Evolutionary conservation across 2,888 invertebrate species (phyloP), one percentile per base, ranked within the genome.

Genomic region (Harmothoe impar): DNA sequence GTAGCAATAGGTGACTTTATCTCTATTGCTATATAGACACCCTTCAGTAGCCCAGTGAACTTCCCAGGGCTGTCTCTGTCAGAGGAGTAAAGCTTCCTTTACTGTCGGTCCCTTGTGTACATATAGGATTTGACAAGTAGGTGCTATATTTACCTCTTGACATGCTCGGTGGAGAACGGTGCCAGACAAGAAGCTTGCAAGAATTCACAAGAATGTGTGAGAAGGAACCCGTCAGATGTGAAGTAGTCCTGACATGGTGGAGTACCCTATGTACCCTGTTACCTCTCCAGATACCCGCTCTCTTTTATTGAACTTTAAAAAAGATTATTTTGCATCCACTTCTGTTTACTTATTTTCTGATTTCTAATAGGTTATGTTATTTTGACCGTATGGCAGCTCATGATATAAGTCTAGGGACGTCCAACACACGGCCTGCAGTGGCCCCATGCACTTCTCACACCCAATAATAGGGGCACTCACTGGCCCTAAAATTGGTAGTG

Each of bases 111-210:
- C 72, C 29, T 72, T 72, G 72, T 72, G 72, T 72, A 72, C 25
- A 72, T 72, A 72, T 25, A 29, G 72, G 72, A 72, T 17, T 72
- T 72, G 72, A 29, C 72, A 72, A 72, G 72, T 72, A 72, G 72
- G 72, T 29, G 29, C 25, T 29, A 72, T 72, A 29, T 72, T 25
- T 72, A 72, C 72, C 72, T 72, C 25, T 25, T 29, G 15, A 72
- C 72, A 29, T 25, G 72, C 15, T 31, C 31, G 3, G 72, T 15
- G 62, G n/a, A 20, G 15, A n/a, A 20, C 62, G 62, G 62, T 62
- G n/a, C 20, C 62, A n/a, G 62, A 62, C 23, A n/a, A n/a, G 29
- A 29, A 72, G 15, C 72, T 72, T 15, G 29, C 29, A 29, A 25
- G 72, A 29, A 15, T 72, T 72, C 29, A 29, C 72, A 29, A 72